A percentile compares a stretch with the other conserved stretches of the same genome.
These are phyloP conservation scores for Neolamprologus variostigma DNA, from an alignment of 2,113 vertebrate species.

Conservation along the genomic window DNA sequence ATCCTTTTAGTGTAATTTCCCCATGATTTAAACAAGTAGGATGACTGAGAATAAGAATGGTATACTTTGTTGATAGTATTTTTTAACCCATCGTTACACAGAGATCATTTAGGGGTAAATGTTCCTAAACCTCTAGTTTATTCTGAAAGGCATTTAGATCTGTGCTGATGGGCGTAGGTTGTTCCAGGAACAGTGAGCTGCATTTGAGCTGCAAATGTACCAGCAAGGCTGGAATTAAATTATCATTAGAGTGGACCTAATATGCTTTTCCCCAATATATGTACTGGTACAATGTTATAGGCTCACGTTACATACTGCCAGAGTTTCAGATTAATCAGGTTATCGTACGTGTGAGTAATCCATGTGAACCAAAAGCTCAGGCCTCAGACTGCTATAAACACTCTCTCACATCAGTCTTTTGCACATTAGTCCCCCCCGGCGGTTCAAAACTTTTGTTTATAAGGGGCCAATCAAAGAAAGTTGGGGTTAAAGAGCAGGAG, in stretches of 20 bases:
- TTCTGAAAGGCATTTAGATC: background rate
- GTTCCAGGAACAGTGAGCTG: background rate
- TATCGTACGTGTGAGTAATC: background rate
- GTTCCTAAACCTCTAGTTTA: background rate
- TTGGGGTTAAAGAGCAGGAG: background rate
- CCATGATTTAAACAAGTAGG: background rate
- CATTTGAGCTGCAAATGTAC: background rate
- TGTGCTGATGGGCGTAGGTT: background rate
- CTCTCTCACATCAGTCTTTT: background rate
- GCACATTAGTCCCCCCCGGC: rapidly evolving
- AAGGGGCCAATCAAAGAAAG: background rate
- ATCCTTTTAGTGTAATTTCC: background rate
- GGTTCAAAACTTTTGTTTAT: background rate
- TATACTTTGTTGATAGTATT: background rate
- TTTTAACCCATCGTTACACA: background rate
- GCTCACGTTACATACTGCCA: background rate
- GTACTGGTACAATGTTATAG: background rate
- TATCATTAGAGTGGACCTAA: background rate
- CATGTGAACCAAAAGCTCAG: background rate
- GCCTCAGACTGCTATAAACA: background rate
- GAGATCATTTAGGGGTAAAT: background rate
- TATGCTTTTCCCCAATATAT: background rate
- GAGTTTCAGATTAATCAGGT: background rate
- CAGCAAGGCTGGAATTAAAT: background rate
- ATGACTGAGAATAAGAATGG: background rate